Evolutionary conservation across 1,140 invertebrate genomes (phyloP).

Genomic region (Drosophila dunni): DNA sequence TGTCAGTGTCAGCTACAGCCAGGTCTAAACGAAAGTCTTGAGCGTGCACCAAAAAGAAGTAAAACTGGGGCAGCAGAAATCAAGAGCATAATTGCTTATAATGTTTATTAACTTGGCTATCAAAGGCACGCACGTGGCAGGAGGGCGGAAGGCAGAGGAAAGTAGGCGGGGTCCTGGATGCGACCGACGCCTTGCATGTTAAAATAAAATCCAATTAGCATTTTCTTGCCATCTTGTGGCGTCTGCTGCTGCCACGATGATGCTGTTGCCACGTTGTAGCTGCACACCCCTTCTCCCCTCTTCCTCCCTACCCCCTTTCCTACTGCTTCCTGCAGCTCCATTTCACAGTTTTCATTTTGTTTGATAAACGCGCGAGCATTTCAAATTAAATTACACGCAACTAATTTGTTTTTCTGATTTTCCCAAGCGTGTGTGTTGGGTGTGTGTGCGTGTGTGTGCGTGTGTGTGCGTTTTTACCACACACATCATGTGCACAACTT

Average conservation of each 20-base stretch:
- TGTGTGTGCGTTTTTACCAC: conserved; percentile 1
- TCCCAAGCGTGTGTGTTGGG: conserved; percentile 19
- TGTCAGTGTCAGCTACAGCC: conserved; percentile 9
- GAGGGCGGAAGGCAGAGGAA: not conserved
- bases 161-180: too few species aligned
- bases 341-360: conserved; percentile 78
- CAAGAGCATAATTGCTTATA: conserved; percentile 73
- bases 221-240: conserved; percentile 65
- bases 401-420: conserved; percentile 80
- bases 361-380: conserved; percentile 77
- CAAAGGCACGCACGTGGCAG: conserved; percentile 42
- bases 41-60: conserved; percentile 6
- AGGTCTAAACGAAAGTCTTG: conserved; percentile 33
- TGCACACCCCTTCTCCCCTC: not conserved
- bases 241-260: conserved; percentile 3
- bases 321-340: conserved; percentile 42
- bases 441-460: conserved; percentile 5
- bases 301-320: too few species aligned
- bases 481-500: conserved; percentile 19
- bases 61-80: conserved; percentile 39
- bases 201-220: conserved; percentile 77
- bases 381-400: conserved; percentile 82
- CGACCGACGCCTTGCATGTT: conserved; percentile 56
- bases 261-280: conserved; percentile 6
- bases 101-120: conserved; percentile 80